A percentile compares a stretch with the other conserved stretches of the same genome.
phyloP scores from a whole-genome alignment of 2,888 invertebrate genomes.

The Acronicta leporina region DNA sequence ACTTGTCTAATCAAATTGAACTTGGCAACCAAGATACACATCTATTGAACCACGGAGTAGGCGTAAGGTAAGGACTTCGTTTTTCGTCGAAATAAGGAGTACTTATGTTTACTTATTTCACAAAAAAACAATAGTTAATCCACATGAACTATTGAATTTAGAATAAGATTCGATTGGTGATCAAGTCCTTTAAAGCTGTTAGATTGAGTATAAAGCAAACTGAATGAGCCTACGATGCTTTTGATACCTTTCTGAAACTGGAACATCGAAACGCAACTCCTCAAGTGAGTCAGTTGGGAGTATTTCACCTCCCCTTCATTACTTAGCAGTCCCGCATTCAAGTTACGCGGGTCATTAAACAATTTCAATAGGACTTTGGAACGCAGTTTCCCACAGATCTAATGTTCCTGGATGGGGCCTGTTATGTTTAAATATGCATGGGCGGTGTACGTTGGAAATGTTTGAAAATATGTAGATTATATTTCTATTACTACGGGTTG shows the following conservation, averaged over 20 bases:
- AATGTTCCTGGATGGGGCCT: constrained; percentile 37
- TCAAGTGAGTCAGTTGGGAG: constrained; percentile 45
- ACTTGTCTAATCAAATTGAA: too few species aligned
- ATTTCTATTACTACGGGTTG: constrained; percentile 3
- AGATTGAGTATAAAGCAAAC: constrained; percentile 2
- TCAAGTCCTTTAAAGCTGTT: constrained; percentile 2
- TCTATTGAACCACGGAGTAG: too few species aligned
- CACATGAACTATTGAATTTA: too few species aligned
- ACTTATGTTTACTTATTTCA: too few species aligned
- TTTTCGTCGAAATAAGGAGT: too few species aligned
- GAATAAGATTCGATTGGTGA: not conserved
- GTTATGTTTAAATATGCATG: constrained; percentile 15
- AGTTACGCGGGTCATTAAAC: constrained; percentile 69
- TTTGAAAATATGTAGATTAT: constrained; percentile 12
- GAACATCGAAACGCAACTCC: constrained; percentile 49
- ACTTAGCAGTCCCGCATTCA: constrained; percentile 62
- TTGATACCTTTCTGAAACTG: constrained; percentile 33
- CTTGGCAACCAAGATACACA: too few species aligned
- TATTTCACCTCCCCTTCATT: constrained; percentile 58
- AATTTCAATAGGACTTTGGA: constrained; percentile 66
- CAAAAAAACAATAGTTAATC: too few species aligned
- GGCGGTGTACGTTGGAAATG: constrained; percentile 5
- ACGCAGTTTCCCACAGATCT: constrained; percentile 48
- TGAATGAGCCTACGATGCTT: constrained; percentile 20
- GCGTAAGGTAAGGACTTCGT: too few species aligned